Evolutionary conservation across 2,888 invertebrate species (phyloP).

Genomic region (Pristionchus arcanus): DNA sequence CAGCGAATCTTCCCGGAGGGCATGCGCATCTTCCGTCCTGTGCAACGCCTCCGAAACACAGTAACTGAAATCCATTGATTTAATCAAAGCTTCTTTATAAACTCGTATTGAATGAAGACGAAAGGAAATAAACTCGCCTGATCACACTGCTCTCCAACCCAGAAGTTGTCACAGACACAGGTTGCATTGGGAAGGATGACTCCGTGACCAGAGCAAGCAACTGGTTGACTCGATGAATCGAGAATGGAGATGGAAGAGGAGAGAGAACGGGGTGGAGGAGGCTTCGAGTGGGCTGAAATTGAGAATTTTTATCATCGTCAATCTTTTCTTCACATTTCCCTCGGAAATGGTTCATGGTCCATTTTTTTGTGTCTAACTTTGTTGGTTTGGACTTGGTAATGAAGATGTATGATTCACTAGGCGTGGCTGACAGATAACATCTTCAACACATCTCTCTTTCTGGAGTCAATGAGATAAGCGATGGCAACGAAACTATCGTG

Average conservation of each 20-base stretch:
- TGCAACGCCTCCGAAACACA: conserved; percentile 45
- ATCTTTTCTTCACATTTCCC: neutral
- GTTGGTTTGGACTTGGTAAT: neutral
- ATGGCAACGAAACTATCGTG: neutral
- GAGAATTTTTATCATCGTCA: neutral
- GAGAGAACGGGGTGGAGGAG: conserved; percentile 28
- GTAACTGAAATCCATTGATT: neutral
- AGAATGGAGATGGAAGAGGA: neutral
- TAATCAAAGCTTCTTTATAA: neutral
- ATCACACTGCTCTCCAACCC: conserved; percentile 33
- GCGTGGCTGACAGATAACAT: conserved; percentile 31
- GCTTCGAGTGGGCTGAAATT: neutral
- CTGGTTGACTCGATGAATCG: neutral
- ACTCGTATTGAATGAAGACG: neutral
- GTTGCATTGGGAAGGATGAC: conserved; percentile 49
- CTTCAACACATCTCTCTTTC: conserved; percentile 1
- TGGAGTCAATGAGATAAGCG: neutral
- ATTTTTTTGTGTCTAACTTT: neutral
- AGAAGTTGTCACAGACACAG: conserved; percentile 53
- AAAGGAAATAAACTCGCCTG: neutral
- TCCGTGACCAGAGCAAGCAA: conserved; percentile 32
- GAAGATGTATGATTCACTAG: conserved; percentile 46
- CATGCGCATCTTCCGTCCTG: conserved; percentile 24
- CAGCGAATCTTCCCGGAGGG: conserved; percentile 50
- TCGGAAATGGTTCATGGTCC: too few relatives aligned